Base-by-base conservation (phyloP, 2,113 vertebrate species). In the Phrynosoma platyrhinos region DNA sequence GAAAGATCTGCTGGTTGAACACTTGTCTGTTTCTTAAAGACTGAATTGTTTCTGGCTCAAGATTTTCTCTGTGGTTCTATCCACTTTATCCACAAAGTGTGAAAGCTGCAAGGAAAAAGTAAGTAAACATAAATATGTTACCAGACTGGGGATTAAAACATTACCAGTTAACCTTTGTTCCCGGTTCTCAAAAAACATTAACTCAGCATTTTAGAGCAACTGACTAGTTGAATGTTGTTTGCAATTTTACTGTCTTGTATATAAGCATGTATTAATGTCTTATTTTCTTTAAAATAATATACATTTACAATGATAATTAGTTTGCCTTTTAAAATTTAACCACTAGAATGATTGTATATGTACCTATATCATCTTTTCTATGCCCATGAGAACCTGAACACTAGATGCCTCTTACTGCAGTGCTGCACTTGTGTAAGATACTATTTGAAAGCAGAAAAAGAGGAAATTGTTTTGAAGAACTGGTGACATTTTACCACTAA, bases 101-200 rank as follows among this genome's bases (percentile, higher is more conserved):
- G 71, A 76, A 76, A 23, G n/a, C 32, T 75, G 40, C 21, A 82
- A 10, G 27, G 21, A 87, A 82, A 87, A 75, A 47, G 86, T 82
- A 82, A 88, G 79, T 75, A 77, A 77, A 82, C 76, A 58, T 13
- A 4, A 81, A 58, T 64, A 9, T 32, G 9, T 30, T 86, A 13
- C 14, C 14, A 36, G 5, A 66, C 7, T 66, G 8, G 23, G 36
- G 12, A 75, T 75, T 32, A 81, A 47, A 80, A 12, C 40, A 21
- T 80, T 79, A 58, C 58, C 53, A 42, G 78, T 72, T 82, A 62
- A 75, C 36, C 79, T 87, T 87, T 82, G 69, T 52, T 64, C 18
- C 12, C 62, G 1, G 6, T 58, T 75, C n/a, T 87, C 69, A n/a
- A n/a, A 66, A 82, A 71, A 4, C 36, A 36, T 64, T 36, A 87